These are phyloP conservation scores for Sus scrofa DNA, from an alignment of 2,113 vertebrate genomes.

Conservation along the genomic window T2T-Sscrofa CM000826.6:31444501-31445000, in stretches of 20 bases:
- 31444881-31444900: neutral
- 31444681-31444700: neutral
- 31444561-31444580: neutral
- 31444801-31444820: neutral
- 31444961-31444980: neutral
- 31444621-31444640: too few species aligned
- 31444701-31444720: neutral
- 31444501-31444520: neutral
- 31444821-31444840: neutral
- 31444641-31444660: conserved; percentile 15
- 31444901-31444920: neutral
- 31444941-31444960: neutral
- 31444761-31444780: neutral
- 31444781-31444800: neutral
- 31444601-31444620: too few species aligned
- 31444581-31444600: neutral
- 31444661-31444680: neutral
- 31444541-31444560: conserved; percentile 4
- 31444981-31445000: neutral
- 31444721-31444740: neutral
- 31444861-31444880: neutral
- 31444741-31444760: too few species aligned
- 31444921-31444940: neutral
- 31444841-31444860: neutral
- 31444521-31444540: neutral